Percentiles rank a stretch among this genome's conserved stretches.
Evolutionary conservation across 2,888 invertebrate species (phyloP).

Genomic region (Aproaerema taeniolella): DNA sequence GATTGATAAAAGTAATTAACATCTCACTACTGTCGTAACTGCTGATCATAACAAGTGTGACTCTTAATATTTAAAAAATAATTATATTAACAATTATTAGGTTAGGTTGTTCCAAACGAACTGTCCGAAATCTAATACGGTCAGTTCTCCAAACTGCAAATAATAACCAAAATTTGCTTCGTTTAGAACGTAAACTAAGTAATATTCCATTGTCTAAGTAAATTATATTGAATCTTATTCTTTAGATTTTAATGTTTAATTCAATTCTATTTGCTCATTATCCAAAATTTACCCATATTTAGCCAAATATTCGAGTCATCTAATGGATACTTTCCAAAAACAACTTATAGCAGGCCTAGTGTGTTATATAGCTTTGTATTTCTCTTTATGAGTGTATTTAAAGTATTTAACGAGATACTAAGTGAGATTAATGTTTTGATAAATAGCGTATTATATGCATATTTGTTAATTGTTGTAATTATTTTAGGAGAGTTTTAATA

Average conservation of each 20-base stretch:
- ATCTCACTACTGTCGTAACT: conserved; percentile 17
- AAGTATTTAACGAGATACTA: conserved; percentile 59
- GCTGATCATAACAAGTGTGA: no score
- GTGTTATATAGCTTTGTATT: conserved; percentile 46
- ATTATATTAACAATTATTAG: conserved; percentile 10
- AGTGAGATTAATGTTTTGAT: conserved; percentile 74
- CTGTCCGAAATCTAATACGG: no score
- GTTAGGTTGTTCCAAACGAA: no score
- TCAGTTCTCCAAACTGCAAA: conserved; percentile 3
- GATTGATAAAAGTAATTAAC: conserved; percentile 30
- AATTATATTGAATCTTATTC: conserved; percentile 55
- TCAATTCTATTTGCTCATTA: conserved; percentile 70
- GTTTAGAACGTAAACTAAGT: conserved; percentile 50
- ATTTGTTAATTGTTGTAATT: conserved; percentile 74
- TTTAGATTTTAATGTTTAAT: conserved; percentile 57
- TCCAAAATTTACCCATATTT: conserved; percentile 65
- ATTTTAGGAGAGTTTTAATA: conserved; percentile 74
- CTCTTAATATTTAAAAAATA: conserved; percentile 9
- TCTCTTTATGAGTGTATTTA: conserved; percentile 47
- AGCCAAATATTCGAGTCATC: conserved; percentile 50
- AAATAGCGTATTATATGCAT: conserved; percentile 52
- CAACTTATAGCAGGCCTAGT: conserved; percentile 40
- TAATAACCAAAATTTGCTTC: conserved; percentile 37
- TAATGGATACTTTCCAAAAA: conserved; percentile 20
- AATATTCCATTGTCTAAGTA: conserved; percentile 73